phyloP scores from a whole-genome alignment of 2,797 vertebrate genomes.

The Limosa lapponica region DNA sequence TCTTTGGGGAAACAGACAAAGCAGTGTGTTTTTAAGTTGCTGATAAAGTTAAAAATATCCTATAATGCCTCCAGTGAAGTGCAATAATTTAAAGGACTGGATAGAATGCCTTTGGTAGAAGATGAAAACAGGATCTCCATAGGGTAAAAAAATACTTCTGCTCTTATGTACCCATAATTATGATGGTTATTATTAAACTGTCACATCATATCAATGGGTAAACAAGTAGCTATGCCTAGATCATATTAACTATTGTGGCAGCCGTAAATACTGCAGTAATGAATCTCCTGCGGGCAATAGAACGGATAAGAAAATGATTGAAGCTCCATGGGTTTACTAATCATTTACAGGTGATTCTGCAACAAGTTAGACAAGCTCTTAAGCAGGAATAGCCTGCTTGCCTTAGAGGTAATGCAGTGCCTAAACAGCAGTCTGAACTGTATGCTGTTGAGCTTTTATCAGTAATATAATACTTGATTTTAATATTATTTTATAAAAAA shows the following conservation, averaged over 20 bases:
- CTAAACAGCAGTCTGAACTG: not conserved
- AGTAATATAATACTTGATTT: not conserved
- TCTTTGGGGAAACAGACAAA: not conserved
- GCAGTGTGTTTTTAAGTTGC: not conserved
- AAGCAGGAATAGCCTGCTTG: not conserved
- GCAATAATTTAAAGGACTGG: not conserved
- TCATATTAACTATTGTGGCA: constrained; percentile 36
- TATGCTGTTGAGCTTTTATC: not conserved
- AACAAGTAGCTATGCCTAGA: constrained; percentile 17
- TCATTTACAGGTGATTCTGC: not conserved
- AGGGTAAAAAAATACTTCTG: not conserved
- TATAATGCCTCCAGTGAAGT: not conserved
- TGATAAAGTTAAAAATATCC: constrained; percentile 2
- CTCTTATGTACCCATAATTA: not conserved
- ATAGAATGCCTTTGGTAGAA: not conserved
- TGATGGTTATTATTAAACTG: constrained; percentile 37
- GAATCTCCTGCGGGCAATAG: not conserved
- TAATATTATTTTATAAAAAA: not conserved
- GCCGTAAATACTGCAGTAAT: constrained; percentile 6
- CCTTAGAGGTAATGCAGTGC: not conserved
- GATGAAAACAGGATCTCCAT: not conserved
- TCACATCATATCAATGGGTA: constrained; percentile 26
- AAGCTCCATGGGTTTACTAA: not conserved
- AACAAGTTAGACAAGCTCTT: not conserved
- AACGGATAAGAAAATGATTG: constrained; percentile 30